A percentile compares a stretch with the other conserved stretches of the same genome.
These are phyloP conservation scores for Triplophysa dalaica DNA, from an alignment of 2,113 vertebrate genomes.

Conservation along the genomic window DNA sequence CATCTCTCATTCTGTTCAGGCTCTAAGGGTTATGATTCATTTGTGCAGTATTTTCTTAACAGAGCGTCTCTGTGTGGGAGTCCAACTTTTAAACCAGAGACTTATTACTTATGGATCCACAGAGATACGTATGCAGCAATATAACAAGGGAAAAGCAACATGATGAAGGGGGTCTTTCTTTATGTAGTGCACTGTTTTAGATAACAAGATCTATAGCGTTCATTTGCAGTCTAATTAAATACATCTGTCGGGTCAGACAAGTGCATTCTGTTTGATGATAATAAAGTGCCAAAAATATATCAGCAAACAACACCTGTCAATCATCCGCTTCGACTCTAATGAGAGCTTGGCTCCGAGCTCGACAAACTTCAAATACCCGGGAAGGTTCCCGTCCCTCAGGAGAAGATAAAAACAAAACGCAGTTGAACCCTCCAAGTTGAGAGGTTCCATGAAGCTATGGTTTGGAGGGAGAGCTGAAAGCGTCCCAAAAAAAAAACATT, in stretches of 20 bases:
- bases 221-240: conserved; percentile 40
- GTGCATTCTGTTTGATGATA: conserved; percentile 35
- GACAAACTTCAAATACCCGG: conserved; percentile 27
- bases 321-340: conserved; percentile 29
- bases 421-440: conserved; percentile 39
- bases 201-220: conserved; percentile 33
- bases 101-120: conserved; percentile 26
- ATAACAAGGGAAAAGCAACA: conserved; percentile 11
- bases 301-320: conserved; percentile 43
- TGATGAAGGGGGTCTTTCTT: conserved; percentile 20
- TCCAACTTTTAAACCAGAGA: conserved; percentile 46
- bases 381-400: conserved; percentile 24
- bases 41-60: conserved; percentile 44
- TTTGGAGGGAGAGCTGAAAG: conserved; percentile 38
- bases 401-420: conserved; percentile 46
- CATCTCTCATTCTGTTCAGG: conserved; percentile 18
- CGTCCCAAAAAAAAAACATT: conserved; percentile 17
- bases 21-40: conserved; percentile 52
- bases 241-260: conserved; percentile 29
- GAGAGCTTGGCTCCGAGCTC: conserved; percentile 41
- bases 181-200: conserved; percentile 15
- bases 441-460: conserved; percentile 36
- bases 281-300: conserved; percentile 27
- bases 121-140: conserved; percentile 32
- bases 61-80: conserved; percentile 44